Evolutionary conservation across 2,888 invertebrate genomes (phyloP).

Genomic region (Agrypnus murinus): DNA sequence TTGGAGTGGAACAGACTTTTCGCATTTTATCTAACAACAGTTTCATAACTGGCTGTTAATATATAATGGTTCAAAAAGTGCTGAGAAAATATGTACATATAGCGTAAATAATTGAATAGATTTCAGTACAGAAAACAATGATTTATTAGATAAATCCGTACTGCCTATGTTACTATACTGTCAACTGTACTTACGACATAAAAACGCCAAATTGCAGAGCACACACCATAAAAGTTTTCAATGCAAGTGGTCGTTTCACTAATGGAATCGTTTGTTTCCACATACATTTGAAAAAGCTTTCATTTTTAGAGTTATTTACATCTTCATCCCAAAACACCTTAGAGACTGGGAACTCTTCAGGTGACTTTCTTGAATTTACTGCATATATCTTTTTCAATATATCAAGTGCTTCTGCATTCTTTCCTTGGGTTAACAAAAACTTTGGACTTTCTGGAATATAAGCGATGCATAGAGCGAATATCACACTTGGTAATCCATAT

Average conservation of each 20-base stretch:
- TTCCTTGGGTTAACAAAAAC: constrained; percentile 66
- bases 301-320: constrained; percentile 45
- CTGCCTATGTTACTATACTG: too few relatives aligned
- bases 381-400: constrained; percentile 66
- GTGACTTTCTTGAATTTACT: constrained; percentile 64
- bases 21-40: too few relatives aligned
- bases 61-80: too few relatives aligned
- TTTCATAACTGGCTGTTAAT: too few relatives aligned
- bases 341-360: constrained; percentile 64
- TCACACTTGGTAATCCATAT: constrained; percentile 66
- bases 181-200: constrained; percentile 66
- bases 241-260: constrained; percentile 62
- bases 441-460: constrained; percentile 70
- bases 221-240: constrained; percentile 68
- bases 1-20: too few relatives aligned
- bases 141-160: too few relatives aligned
- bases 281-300: constrained; percentile 56
- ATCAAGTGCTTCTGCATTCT: constrained; percentile 63
- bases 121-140: too few relatives aligned
- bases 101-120: too few relatives aligned
- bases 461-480: constrained; percentile 62
- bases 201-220: constrained; percentile 70
- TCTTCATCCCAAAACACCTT: constrained; percentile 64
- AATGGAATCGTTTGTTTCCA: constrained; percentile 69
- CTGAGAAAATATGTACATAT: too few relatives aligned